Evolutionary conservation across 2,888 invertebrate species (phyloP).

Genomic region (Polydrusus pterygomalis): DNA sequence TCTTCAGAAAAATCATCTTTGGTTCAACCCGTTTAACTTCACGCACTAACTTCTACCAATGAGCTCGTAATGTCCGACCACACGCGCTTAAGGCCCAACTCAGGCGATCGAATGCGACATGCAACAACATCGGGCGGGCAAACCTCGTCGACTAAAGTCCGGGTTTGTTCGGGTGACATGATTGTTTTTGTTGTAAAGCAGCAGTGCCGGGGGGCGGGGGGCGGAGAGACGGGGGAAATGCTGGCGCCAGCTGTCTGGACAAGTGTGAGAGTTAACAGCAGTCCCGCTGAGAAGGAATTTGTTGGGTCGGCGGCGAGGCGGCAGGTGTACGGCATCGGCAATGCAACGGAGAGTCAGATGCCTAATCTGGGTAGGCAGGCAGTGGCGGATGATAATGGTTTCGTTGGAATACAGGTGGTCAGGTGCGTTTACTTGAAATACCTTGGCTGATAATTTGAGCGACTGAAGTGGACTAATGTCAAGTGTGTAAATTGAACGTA

Average conservation of each 20-base stretch:
- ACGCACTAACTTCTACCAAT: background rate
- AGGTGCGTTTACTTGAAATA: constrained; percentile 16
- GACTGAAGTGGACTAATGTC: background rate
- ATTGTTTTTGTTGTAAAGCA: constrained; percentile 64
- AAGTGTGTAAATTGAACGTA: too few relatives aligned
- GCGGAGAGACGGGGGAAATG: constrained; percentile 75
- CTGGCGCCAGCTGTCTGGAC: constrained; percentile 73
- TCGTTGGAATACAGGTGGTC: constrained; percentile 42
- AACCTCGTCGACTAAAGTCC: constrained; percentile 54
- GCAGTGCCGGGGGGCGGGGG: constrained; percentile 69
- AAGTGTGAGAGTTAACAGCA: constrained; percentile 75
- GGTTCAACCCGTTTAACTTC: background rate
- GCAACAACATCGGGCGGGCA: constrained; percentile 23
- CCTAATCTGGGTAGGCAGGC: constrained; percentile 54
- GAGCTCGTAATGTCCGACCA: constrained; percentile 12
- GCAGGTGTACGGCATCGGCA: constrained; percentile 34
- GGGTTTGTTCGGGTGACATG: constrained; percentile 65
- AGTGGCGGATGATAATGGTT: constrained; percentile 50
- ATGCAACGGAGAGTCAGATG: constrained; percentile 48
- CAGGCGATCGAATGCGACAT: constrained; percentile 25
- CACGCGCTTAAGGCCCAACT: constrained; percentile 20
- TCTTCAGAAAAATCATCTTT: background rate
- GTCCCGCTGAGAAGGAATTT: constrained; percentile 73
- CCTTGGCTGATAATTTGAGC: background rate
- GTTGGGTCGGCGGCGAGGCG: constrained; percentile 58